phyloP scores from a whole-genome alignment of 2,113 vertebrate genomes.

The Eubucco bourcierii region DNA sequence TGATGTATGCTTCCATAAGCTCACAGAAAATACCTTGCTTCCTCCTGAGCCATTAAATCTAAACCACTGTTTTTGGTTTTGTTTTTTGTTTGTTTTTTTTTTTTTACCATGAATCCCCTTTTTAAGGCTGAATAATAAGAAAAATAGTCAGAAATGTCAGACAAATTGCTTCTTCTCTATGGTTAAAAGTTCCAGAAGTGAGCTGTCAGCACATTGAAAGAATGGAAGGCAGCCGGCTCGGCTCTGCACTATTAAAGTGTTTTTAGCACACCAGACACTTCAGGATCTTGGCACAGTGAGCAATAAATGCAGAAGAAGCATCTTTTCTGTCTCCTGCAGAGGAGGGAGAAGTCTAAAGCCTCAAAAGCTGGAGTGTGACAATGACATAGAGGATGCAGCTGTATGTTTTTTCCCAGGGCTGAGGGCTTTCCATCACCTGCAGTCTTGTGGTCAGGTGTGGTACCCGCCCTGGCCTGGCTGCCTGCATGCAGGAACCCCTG shows the following conservation, averaged over 20 bases:
- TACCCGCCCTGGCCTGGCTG: background rate
- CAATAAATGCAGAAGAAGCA: slow-evolving; percentile 2
- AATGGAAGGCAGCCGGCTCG: slow-evolving; percentile 1
- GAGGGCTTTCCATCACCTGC: background rate
- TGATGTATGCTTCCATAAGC: accelerated
- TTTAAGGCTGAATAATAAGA: background rate
- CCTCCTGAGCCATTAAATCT: background rate
- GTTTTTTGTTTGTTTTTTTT: too few species aligned
- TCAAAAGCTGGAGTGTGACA: background rate
- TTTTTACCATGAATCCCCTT: background rate
- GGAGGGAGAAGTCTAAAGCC: background rate
- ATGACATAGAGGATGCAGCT: slow-evolving; percentile 1
- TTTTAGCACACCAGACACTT: slow-evolving; percentile 24
- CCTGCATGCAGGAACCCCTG: background rate
- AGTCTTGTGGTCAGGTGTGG: background rate
- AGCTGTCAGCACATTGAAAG: slow-evolving; percentile 2
- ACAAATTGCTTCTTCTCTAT: background rate
- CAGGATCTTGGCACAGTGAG: background rate
- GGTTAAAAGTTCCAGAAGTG: background rate
- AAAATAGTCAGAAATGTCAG: background rate
- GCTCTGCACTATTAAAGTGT: background rate
- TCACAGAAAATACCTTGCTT: background rate
- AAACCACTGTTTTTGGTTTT: background rate
- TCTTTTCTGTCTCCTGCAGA: slow-evolving; percentile 24
- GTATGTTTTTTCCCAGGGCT: background rate